phyloP scores from a whole-genome alignment of 2,888 invertebrate genomes.

The Phragmatobia fuliginosa region DNA sequence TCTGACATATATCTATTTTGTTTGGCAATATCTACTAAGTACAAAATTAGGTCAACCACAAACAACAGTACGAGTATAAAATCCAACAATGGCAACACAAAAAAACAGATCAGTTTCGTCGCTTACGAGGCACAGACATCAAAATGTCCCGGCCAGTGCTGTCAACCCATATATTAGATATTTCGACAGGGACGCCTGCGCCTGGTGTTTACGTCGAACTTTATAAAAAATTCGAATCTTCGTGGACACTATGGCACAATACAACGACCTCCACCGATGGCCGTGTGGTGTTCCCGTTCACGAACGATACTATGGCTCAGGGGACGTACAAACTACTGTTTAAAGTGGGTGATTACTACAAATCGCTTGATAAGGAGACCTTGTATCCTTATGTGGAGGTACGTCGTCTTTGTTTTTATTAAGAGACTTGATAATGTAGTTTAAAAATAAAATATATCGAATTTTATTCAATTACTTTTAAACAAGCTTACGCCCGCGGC shows the following conservation, averaged over 20 bases:
- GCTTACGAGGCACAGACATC: conserved; percentile 26
- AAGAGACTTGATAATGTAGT: not conserved
- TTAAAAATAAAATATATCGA: not conserved
- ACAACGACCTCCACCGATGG: conserved; percentile 89
- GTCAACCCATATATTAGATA: conserved; percentile 92
- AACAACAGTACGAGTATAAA: not conserved
- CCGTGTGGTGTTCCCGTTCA: conserved; percentile 88
- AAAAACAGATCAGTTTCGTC: conserved; percentile 14
- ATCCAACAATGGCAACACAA: not conserved
- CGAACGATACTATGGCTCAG: conserved; percentile 85
- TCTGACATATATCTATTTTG: not conserved
- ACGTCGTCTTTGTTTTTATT: conserved; percentile 41
- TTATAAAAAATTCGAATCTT: conserved; percentile 88
- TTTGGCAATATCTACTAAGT: not conserved
- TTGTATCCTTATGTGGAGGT: conserved; percentile 93
- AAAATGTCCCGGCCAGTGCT: conserved; percentile 86
- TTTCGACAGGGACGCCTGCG: conserved; percentile 89
- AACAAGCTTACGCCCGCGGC: too few relatives aligned
- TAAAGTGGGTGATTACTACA: conserved; percentile 91
- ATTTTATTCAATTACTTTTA: too few relatives aligned
- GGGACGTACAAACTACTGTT: conserved; percentile 92
- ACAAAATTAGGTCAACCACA: not conserved
- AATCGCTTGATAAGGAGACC: conserved; percentile 85
- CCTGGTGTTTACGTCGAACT: conserved; percentile 89
- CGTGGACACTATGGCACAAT: conserved; percentile 90